Evolutionary conservation across 2,888 invertebrate genomes (phyloP), one percentile per base, ranked within the genome.

Genomic region (Linnaemya tessellans): DNA sequence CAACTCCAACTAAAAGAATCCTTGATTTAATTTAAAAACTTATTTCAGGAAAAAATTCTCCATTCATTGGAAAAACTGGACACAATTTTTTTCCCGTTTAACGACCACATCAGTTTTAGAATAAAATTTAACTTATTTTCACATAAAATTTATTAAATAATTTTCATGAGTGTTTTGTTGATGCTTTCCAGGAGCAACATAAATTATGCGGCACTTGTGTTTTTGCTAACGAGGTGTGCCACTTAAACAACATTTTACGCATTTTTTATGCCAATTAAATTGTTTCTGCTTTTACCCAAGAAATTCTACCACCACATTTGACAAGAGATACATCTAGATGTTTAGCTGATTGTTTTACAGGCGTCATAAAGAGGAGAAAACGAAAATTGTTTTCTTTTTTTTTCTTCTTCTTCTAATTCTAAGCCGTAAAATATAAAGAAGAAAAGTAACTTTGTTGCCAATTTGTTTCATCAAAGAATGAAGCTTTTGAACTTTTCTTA

Each of bases 401-500:
- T n/a, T n/a, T n/a, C n/a, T 74, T 64, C 30, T 30, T 30, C 5
- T 30, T 2, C 3, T 62, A 51, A 62, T 51, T 7, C 51, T 11
- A 38, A 60, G 73, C 15, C 15, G n/a, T 8, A 56, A 71, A 46
- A 74, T 38, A 46, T 58, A 51, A 38, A 46, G 22, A 58, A n/a
- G 13, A 22, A 11, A 25, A 30, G 30, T 25, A 25, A 56, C 15
- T 56, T 30, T 56, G 25, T 30, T 56, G 56, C 25, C 54, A 54
- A 54, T 51, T 20, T 41, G 41, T 41, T 41, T 9, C 41, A 41
- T 13, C 8, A 60, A 8, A 13, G 43, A 54, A 46, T 18, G 15
- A 11, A 64, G 7, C 49, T 60, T 41, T 68, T 70, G 30, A 77
- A 77, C 49, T 62, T 18, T 78, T 10, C 38, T 15, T 25, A 60